Conservation (phyloP, 2,113 vertebrate species). For the Solea senegalensis region DNA sequence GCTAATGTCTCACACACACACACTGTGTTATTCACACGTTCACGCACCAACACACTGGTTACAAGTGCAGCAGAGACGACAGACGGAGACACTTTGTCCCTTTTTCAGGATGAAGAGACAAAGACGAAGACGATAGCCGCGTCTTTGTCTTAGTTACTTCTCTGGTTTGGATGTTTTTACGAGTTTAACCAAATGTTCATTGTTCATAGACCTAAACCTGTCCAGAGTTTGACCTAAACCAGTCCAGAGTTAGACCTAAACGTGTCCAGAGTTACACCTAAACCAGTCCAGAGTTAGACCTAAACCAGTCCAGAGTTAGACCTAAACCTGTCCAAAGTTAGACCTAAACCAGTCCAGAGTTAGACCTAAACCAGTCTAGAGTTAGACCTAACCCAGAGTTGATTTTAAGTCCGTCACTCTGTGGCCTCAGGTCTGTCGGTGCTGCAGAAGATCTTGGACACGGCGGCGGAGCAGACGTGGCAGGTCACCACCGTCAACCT, state of each 20-base stretch:
- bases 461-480: constrained; percentile 93
- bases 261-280: too few relatives aligned
- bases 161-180: not conserved
- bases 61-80: not conserved
- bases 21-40: constrained; percentile 4
- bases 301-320: too few relatives aligned
- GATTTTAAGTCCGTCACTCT: not conserved
- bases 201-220: too few relatives aligned
- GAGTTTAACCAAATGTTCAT: not conserved
- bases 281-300: not conserved
- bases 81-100: not conserved
- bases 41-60: constrained; percentile 24
- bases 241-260: too few relatives aligned
- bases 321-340: too few relatives aligned
- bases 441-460: constrained; percentile 94
- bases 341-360: too few relatives aligned
- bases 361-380: too few relatives aligned
- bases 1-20: constrained; percentile 21
- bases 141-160: not conserved
- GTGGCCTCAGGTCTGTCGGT: constrained; percentile 86
- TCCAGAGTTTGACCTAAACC: too few relatives aligned
- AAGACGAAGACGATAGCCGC: not conserved
- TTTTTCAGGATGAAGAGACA: not conserved
- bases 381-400: not conserved
- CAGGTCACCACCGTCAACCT: constrained; percentile 96